Evolutionary conservation across 2,888 invertebrate genomes (phyloP).

Genomic region (Pegoplata infirma): DNA sequence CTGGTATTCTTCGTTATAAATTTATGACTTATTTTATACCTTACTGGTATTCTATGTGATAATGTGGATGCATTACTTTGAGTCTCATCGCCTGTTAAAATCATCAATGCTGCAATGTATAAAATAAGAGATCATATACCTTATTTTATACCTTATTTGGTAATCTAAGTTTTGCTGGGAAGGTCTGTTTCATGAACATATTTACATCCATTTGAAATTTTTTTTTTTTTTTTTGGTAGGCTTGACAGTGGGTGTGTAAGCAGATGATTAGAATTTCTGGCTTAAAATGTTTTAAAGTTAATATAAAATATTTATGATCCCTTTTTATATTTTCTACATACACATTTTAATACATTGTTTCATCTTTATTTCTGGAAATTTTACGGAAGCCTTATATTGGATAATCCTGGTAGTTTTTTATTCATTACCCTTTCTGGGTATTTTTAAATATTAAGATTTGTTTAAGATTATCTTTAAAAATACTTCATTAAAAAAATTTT

Average conservation of each 20-base stretch:
- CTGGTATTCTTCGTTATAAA: no score
- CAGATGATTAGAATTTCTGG: conserved; percentile 59
- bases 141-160: no score
- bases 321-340: conserved; percentile 25
- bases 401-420: conserved; percentile 41
- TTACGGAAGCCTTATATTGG: conserved; percentile 55
- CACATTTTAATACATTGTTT: conserved; percentile 1
- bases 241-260: conserved; percentile 48
- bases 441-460: conserved; percentile 2
- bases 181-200: no score
- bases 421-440: conserved; percentile 9
- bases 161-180: no score
- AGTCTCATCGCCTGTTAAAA: no score
- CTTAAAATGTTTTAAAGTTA: conserved; percentile 32
- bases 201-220: background rate
- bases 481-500: conserved; percentile 18
- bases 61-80: no score
- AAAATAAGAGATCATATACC: no score
- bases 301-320: conserved; percentile 18
- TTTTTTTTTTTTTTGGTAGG: conserved; percentile 19
- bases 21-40: no score
- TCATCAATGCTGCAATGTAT: no score
- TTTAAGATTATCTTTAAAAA: conserved; percentile 24
- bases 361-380: conserved; percentile 33
- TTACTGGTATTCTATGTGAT: no score